Conservation (phyloP, 2,888 invertebrate species). For the Caenorhabditis zanzibari region DNA sequence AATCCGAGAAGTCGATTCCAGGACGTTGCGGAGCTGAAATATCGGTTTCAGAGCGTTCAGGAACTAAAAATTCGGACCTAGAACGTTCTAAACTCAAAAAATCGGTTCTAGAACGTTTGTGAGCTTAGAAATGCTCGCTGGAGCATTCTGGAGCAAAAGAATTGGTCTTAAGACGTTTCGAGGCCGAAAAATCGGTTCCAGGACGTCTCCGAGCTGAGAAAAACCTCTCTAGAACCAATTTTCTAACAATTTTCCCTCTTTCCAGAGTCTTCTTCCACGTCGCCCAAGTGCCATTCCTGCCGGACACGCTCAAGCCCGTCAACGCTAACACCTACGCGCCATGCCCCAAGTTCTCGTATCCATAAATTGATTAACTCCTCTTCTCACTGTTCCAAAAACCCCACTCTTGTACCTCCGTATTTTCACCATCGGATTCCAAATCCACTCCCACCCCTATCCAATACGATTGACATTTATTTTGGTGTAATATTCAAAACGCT, state of each 20-base stretch:
- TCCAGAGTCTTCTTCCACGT: slow-evolving; percentile 72
- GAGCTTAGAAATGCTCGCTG: too few species aligned
- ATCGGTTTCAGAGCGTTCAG: too few species aligned
- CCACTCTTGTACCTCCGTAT: neutral
- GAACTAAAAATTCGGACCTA: too few species aligned
- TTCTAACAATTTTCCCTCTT: slow-evolving; percentile 10
- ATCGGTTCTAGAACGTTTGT: too few species aligned
- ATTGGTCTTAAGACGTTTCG: too few species aligned
- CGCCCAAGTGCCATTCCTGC: slow-evolving; percentile 62
- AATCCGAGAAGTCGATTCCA: too few species aligned
- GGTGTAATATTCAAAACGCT: neutral
- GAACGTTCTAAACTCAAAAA: too few species aligned
- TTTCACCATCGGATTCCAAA: slow-evolving; percentile 61
- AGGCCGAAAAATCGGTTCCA: too few species aligned
- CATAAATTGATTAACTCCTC: slow-evolving; percentile 28
- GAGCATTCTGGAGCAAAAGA: too few species aligned
- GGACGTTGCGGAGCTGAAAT: too few species aligned
- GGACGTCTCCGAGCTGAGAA: too few species aligned
- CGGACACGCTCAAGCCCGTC: slow-evolving; percentile 11
- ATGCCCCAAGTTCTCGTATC: slow-evolving; percentile 21
- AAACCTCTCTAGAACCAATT: neutral
- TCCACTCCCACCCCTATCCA: slow-evolving; percentile 19
- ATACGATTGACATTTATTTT: slow-evolving; percentile 13
- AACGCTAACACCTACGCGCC: slow-evolving; percentile 7
- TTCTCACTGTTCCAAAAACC: neutral